These are phyloP conservation scores for Dione juno DNA, from an alignment of 2,888 invertebrate species.

Conservation along the genomic window DNA sequence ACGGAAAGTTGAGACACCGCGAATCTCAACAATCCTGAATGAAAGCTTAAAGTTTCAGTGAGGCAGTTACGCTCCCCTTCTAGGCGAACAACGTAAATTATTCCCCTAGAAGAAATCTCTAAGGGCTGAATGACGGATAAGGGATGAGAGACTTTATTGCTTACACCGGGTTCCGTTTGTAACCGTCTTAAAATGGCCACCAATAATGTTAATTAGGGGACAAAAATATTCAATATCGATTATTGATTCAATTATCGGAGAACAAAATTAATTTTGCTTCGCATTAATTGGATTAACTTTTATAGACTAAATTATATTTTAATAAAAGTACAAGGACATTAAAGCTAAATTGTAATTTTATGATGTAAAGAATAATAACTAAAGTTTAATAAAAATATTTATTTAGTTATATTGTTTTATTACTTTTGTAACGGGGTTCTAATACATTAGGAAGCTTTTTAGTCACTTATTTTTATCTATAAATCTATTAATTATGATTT, in stretches of 20 bases:
- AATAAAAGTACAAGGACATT: not conserved
- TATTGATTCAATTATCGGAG: constrained; percentile 56
- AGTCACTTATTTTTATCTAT: too few species aligned
- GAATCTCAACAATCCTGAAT: constrained; percentile 77
- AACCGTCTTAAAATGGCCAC: constrained; percentile 75
- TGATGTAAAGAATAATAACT: too few species aligned
- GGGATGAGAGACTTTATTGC: constrained; percentile 81
- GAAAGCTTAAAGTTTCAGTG: constrained; percentile 83
- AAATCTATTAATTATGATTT: too few species aligned
- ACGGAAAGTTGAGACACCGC: constrained; percentile 75
- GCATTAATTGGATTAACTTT: constrained; percentile 30
- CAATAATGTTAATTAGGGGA: constrained; percentile 78
- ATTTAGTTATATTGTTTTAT: not conserved
- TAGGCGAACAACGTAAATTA: constrained; percentile 82
- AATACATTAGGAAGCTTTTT: too few species aligned
- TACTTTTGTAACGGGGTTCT: too few species aligned
- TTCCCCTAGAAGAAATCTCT: constrained; percentile 81
- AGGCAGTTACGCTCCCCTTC: constrained; percentile 82
- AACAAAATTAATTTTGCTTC: constrained; percentile 30
- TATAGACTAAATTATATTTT: constrained; percentile 26
- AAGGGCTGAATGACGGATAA: constrained; percentile 82
- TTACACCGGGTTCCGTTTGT: constrained; percentile 71
- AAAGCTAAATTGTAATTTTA: too few species aligned
- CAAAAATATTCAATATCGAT: constrained; percentile 77
- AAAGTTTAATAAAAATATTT: not conserved